Base-by-base conservation (phyloP, 2,113 vertebrate genomes). In the Rhabdornis inornatus region DNA sequence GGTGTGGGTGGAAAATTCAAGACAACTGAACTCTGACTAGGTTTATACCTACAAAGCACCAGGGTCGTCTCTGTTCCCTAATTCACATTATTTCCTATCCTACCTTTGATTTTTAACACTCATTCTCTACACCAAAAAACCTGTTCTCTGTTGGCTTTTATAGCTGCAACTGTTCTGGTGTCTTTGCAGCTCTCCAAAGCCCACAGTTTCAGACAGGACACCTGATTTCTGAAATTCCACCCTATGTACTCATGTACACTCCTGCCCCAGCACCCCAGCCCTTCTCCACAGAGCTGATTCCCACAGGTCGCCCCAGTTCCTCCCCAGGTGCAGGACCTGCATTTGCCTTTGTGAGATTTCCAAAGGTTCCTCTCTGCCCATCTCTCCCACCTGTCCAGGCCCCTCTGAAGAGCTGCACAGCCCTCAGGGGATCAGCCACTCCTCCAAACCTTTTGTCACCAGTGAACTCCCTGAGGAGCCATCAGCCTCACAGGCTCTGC, bases 161-260 rank as follows among this genome's bases (percentile, higher is more conserved):
- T 17, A 44, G 45, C 33, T 59, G 14, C 31, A 59, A 27, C 21
- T 52, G 15, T 13, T 19, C 33, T 77, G 37, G 45, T 27, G 53
- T 37, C 37, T 33, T 16, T 35, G 44, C 28, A 37, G 44, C 31
- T 44, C 44, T 50, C 16, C 53, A 42, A 42, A 76, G 21, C 52
- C 21, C 31, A 25, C 71, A 18, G 16, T 10, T 31, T 42, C 71
- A 22, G 27, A 6, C 22, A 60, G 63, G 45, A 37, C 22, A 37
- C 22, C 37, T 23, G 33, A 28, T 44, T 68, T 15, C 37, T 37
- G 6, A 23, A 37, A 33, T 28, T 44, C 37, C 37, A 37, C 21
- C 71, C 44, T 37, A 31, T 3, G 21, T 11, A 17, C 11, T 42
- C 61, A 31, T 1, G 2, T 0, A 3, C 25, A 42, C 30, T n/a